These are phyloP conservation scores for Sebastes kiyomatsui DNA, from an alignment of 2,797 vertebrate genomes.

Conservation along the genomic window DNA sequence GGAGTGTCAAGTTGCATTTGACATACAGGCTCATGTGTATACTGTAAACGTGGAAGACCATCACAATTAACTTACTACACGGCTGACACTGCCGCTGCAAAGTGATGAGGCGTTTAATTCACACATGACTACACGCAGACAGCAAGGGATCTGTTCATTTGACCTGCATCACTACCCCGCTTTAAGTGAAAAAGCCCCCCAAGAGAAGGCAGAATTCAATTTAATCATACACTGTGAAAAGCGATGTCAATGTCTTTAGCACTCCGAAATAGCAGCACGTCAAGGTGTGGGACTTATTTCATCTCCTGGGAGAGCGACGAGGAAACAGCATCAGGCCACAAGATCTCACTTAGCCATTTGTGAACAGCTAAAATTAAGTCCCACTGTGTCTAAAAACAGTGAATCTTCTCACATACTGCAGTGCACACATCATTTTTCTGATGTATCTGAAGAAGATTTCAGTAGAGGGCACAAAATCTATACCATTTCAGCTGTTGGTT, in stretches of 20 bases:
- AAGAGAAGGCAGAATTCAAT: constrained; percentile 65
- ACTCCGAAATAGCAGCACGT: constrained; percentile 46
- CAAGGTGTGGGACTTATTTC: constrained; percentile 54
- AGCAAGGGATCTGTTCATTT: constrained; percentile 67
- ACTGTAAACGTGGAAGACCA: constrained; percentile 27
- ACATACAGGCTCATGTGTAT: background rate
- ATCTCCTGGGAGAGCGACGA: constrained; percentile 44
- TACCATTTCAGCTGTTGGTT: background rate
- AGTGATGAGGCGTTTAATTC: constrained; percentile 68
- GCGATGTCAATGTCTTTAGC: constrained; percentile 60
- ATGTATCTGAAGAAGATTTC: background rate
- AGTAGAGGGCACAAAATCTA: background rate
- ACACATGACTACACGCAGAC: constrained; percentile 55
- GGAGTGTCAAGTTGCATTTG: background rate
- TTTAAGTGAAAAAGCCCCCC: constrained; percentile 48
- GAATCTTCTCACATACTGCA: background rate
- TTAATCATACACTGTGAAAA: constrained; percentile 62
- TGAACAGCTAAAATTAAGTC: background rate
- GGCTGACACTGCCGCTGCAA: constrained; percentile 42
- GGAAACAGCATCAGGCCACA: background rate
- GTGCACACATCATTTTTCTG: background rate
- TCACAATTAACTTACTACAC: constrained; percentile 54
- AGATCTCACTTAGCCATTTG: constrained; percentile 34
- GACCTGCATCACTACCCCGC: constrained; percentile 51
- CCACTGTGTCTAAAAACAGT: background rate